phyloP scores from a whole-genome alignment of 2,888 invertebrate species.

The Drosophila nr. fundita region DNA sequence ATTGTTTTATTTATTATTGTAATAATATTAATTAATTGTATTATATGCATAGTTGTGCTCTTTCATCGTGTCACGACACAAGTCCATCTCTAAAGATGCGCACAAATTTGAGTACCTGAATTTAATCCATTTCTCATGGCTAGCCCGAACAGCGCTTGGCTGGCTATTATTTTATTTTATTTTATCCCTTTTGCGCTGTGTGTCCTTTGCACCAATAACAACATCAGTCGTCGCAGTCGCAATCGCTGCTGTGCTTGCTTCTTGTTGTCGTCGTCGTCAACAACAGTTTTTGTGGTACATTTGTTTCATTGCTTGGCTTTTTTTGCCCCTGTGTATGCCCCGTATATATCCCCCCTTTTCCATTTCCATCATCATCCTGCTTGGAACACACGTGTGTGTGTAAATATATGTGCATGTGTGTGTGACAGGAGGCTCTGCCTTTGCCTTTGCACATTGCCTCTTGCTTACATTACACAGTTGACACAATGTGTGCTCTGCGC shows the following conservation, averaged over 20 bases:
- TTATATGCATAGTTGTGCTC: neutral
- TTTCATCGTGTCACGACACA: constrained; percentile 3
- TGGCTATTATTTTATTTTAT: constrained; percentile 74
- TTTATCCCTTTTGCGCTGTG: constrained; percentile 70
- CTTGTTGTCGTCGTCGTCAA: constrained; percentile 57
- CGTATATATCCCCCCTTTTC: constrained; percentile 39
- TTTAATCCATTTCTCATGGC: constrained; percentile 69
- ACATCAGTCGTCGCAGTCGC: constrained; percentile 51
- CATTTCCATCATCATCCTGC: constrained; percentile 8
- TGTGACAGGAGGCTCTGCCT: constrained; percentile 67
- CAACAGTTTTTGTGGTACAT: constrained; percentile 79
- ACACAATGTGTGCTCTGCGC: constrained; percentile 66
- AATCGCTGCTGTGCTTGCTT: constrained; percentile 32
- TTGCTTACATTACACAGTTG: constrained; percentile 78
- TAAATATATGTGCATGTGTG: constrained; percentile 37
- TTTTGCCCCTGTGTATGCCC: constrained; percentile 60
- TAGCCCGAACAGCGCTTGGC: constrained; percentile 44
- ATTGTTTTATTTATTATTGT: neutral
- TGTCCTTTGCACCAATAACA: constrained; percentile 59
- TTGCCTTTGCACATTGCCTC: constrained; percentile 60
- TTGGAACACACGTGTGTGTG: constrained; percentile 22
- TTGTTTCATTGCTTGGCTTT: constrained; percentile 76
- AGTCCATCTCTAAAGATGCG: constrained; percentile 3
- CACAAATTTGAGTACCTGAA: constrained; percentile 66
- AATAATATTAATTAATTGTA: neutral